A percentile compares a stretch with the other conserved stretches of the same genome.
These are phyloP conservation scores for Pristis pectinata DNA, from an alignment of 2,797 vertebrate genomes.

Conservation along the genomic window DNA sequence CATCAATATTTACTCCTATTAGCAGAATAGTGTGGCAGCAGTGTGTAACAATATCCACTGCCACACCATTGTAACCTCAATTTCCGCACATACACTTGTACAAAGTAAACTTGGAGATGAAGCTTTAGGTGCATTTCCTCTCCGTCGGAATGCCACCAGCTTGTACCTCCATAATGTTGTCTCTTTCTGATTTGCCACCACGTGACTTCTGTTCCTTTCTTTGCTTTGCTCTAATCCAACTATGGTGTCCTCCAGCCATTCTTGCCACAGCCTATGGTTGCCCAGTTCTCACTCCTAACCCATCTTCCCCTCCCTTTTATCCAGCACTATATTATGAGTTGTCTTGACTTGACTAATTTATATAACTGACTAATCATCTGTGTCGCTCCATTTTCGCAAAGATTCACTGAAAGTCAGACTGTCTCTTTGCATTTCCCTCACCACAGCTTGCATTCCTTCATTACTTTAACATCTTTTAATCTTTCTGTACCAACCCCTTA, in stretches of 20 bases:
- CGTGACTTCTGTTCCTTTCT: too few relatives aligned
- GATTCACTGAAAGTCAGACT: too few relatives aligned
- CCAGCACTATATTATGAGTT: too few relatives aligned
- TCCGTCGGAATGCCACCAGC: not conserved
- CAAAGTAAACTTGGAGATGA: not conserved
- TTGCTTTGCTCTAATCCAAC: not conserved
- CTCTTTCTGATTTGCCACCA: not conserved
- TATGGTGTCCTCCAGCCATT: not conserved
- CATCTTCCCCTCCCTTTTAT: not conserved
- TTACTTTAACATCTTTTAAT: too few relatives aligned
- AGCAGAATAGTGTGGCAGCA: too few relatives aligned
- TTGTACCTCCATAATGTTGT: not conserved
- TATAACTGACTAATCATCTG: not conserved
- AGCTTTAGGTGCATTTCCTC: not conserved
- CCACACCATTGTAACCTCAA: too few relatives aligned
- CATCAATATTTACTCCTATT: too few relatives aligned
- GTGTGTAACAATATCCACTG: too few relatives aligned
- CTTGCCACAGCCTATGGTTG: not conserved
- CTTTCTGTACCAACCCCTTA: too few relatives aligned
- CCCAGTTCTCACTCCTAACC: not conserved
- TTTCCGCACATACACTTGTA: too few relatives aligned
- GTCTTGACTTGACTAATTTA: not conserved
- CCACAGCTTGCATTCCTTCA: too few relatives aligned
- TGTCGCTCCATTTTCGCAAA: not conserved
- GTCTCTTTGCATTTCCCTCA: too few relatives aligned